Evolutionary conservation across 2,888 invertebrate species (phyloP).

Genomic region (Pemphredon lugubris): DNA sequence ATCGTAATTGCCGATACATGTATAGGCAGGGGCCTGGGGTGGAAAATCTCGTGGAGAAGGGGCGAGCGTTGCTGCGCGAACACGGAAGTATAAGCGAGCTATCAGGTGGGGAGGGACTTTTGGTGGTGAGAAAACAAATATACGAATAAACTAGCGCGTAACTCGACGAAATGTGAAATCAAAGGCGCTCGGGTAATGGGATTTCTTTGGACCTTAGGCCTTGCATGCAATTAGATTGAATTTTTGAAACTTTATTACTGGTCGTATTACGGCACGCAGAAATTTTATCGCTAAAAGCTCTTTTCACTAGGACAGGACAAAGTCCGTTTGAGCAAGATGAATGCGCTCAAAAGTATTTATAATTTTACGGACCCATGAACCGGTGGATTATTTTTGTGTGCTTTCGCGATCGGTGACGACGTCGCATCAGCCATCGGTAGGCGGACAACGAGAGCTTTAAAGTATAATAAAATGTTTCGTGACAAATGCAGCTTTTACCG

Average conservation of each 20-base stretch:
- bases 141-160: not conserved
- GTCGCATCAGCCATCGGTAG: slow-evolving; percentile 3
- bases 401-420: slow-evolving; percentile 21
- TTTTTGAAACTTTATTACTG: too few relatives aligned
- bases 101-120: not conserved
- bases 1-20: slow-evolving; percentile 23
- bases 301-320: slow-evolving; percentile 1
- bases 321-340: slow-evolving; percentile 32
- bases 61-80: not conserved
- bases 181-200: not conserved
- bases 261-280: too few relatives aligned
- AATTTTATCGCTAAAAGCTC: not conserved
- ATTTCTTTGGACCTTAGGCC: not conserved
- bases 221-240: not conserved
- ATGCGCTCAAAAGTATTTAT: slow-evolving; percentile 49
- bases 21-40: not conserved
- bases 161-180: not conserved
- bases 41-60: not conserved
- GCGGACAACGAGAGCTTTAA: not conserved
- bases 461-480: not conserved
- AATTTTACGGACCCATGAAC: slow-evolving; percentile 41
- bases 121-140: slow-evolving; percentile 3
- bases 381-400: slow-evolving; percentile 47
- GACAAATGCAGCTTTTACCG: not conserved
- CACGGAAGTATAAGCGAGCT: slow-evolving; percentile 1